Evolutionary conservation across 2,113 vertebrate genomes (phyloP).

Genomic region (Nothoprocta pentlandii): DNA sequence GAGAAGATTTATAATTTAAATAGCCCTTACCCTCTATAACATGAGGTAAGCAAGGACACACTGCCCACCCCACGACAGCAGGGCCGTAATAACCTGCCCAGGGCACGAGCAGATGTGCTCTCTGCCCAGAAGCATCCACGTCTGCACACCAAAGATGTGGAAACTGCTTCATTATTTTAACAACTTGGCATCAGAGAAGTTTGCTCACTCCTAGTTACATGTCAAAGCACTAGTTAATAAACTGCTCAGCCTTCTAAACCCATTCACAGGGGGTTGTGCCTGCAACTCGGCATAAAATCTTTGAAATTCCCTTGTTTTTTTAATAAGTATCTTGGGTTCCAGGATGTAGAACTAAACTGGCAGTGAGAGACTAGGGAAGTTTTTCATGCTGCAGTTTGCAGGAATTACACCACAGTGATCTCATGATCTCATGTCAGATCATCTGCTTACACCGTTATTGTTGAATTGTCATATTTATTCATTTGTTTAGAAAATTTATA

Average conservation of each 20-base stretch:
- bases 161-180: not conserved
- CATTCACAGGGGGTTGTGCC: not conserved
- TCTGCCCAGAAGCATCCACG: not conserved
- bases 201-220: not conserved
- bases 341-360: not conserved
- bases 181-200: not conserved
- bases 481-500: not conserved
- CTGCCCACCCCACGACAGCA: accelerated
- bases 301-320: not conserved
- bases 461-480: not conserved
- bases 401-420: not conserved
- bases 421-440: not conserved
- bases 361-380: not conserved
- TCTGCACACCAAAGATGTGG: not conserved
- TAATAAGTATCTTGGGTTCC: not conserved
- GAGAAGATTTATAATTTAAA: not conserved
- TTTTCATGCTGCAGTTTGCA: not conserved
- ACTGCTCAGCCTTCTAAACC: not conserved
- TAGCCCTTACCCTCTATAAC: not conserved
- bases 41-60: not conserved
- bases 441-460: not conserved
- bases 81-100: not conserved
- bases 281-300: not conserved
- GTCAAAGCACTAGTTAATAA: not conserved
- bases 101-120: not conserved